These are phyloP conservation scores for Rhabditoides inermis DNA, from an alignment of 2,888 invertebrate genomes.

Conservation along the genomic window DNA sequence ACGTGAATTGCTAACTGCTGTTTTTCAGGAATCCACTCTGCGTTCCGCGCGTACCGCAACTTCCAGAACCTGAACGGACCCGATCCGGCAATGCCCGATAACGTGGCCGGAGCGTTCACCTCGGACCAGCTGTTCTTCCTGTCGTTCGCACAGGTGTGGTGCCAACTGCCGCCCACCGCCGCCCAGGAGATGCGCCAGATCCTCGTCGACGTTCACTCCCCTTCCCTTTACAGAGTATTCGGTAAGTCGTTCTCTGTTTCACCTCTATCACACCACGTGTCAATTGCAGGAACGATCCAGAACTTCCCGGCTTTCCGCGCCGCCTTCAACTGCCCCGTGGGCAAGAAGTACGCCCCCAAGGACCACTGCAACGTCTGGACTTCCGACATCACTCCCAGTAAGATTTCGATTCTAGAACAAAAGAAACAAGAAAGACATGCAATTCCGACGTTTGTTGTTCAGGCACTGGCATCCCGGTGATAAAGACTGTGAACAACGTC, in stretches of 20 bases:
- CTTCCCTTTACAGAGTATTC: conserved; percentile 35
- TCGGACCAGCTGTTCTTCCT: conserved; percentile 40
- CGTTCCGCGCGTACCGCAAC: conserved; percentile 42
- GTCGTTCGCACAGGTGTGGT: conserved; percentile 35
- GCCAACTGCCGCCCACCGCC: conserved; percentile 17
- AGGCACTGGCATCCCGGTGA: too few relatives aligned
- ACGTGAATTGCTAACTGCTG: conserved; percentile 9
- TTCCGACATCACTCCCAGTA: too few relatives aligned
- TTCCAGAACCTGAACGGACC: conserved; percentile 34
- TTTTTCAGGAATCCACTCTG: conserved; percentile 53
- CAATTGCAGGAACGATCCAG: background rate
- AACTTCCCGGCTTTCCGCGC: conserved; percentile 3
- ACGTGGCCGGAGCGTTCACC: conserved; percentile 18
- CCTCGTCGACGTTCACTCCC: conserved; percentile 34
- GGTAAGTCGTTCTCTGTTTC: too few relatives aligned
- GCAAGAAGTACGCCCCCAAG: conserved; percentile 23
- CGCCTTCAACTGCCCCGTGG: conserved; percentile 31
- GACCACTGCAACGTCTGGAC: conserved; percentile 34
- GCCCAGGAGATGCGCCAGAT: conserved; percentile 16
- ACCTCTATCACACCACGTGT: too few relatives aligned
- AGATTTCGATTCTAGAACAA: conserved; percentile 22
- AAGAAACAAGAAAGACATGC: too few relatives aligned
- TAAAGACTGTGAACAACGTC: too few relatives aligned
- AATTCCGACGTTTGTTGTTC: too few relatives aligned
- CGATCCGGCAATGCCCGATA: conserved; percentile 42